These are phyloP conservation scores for Raja brachyura DNA, from an alignment of 2,113 vertebrate species.

Conservation along the genomic window DNA sequence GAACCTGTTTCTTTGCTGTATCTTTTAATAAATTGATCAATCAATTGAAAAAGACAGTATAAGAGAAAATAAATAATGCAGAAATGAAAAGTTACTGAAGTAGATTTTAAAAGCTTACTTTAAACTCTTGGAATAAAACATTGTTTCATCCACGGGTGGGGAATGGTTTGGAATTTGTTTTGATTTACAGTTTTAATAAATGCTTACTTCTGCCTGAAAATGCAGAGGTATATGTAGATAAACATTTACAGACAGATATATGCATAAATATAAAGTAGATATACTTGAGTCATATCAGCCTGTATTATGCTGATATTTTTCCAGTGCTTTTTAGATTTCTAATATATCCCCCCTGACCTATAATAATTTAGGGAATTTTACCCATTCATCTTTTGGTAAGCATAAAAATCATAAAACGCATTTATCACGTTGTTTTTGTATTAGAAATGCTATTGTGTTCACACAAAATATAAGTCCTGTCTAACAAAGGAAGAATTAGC, in stretches of 20 bases:
- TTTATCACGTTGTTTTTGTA: conserved; percentile 19
- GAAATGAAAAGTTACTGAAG: not conserved
- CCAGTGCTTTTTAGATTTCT: conserved; percentile 1
- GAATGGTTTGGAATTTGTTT: not conserved
- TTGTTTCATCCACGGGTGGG: not conserved
- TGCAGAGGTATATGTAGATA: not conserved
- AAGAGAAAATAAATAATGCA: not conserved
- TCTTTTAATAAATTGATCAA: too few relatives aligned
- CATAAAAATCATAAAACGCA: not conserved
- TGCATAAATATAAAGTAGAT: not conserved
- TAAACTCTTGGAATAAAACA: not conserved
- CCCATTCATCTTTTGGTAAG: not conserved
- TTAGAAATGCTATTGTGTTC: conserved; percentile 30
- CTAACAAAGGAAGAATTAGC: conserved; percentile 14
- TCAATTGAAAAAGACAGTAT: not conserved
- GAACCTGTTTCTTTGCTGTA: too few relatives aligned
- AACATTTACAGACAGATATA: too few relatives aligned
- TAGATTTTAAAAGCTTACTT: not conserved
- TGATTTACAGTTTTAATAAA: not conserved
- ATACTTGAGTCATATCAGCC: not conserved
- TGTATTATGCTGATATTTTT: not conserved
- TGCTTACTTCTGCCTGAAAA: not conserved
- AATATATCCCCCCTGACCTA: not conserved
- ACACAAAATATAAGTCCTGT: conserved; percentile 8
- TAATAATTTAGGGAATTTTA: not conserved